Evolutionary conservation across 1,140 invertebrate genomes (phyloP).

Genomic region (Monochamus saltuarius): DNA sequence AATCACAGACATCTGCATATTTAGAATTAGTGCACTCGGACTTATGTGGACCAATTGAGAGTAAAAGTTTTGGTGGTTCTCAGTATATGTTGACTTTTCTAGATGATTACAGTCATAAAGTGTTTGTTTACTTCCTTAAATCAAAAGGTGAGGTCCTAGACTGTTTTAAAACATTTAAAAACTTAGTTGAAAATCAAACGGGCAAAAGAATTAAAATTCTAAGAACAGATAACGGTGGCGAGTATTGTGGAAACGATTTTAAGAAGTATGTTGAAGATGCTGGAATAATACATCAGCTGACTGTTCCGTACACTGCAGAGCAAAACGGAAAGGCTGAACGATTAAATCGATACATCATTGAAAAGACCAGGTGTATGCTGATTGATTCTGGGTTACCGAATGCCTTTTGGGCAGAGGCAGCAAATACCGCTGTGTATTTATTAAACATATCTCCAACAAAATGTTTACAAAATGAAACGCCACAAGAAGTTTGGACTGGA

Average conservation of each 20-base stretch:
- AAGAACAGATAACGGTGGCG: constrained; percentile 47
- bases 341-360: constrained; percentile 33
- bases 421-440: constrained; percentile 14
- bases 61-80: constrained; percentile 35
- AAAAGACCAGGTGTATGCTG: constrained; percentile 37
- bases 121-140: constrained; percentile 49
- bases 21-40: constrained; percentile 50
- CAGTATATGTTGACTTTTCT: constrained; percentile 49
- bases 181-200: constrained; percentile 38
- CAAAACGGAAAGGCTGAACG: constrained; percentile 46
- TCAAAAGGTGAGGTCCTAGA: constrained; percentile 47
- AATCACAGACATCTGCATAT: constrained; percentile 28
- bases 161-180: constrained; percentile 38
- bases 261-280: constrained; percentile 18
- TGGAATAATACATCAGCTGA: constrained; percentile 30
- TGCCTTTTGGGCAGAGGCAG: constrained; percentile 36
- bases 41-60: constrained; percentile 49
- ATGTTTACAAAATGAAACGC: background rate
- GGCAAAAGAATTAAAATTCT: constrained; percentile 42
- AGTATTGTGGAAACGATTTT: constrained; percentile 42
- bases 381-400: constrained; percentile 13
- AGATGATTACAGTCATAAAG: constrained; percentile 44
- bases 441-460: background rate
- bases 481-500: too few relatives aligned
- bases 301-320: constrained; percentile 43